Percentiles rank a stretch among this genome's conserved stretches.
These are phyloP conservation scores for Meta bourneti DNA, from an alignment of 2,888 invertebrate species.

Conservation along the genomic window DNA sequence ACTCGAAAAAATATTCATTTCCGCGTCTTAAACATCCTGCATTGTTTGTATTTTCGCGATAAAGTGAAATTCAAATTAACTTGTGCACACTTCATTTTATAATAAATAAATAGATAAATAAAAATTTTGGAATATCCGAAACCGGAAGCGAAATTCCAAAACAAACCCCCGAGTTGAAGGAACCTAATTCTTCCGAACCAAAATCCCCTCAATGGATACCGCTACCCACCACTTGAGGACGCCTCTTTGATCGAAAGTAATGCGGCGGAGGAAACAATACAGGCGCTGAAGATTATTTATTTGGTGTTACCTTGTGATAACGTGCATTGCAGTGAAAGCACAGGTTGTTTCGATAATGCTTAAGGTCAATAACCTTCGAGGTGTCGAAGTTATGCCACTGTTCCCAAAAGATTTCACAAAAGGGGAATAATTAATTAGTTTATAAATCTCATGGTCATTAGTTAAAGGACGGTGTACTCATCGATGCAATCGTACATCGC, in stretches of 20 bases:
- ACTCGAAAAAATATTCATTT: background rate
- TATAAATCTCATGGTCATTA: background rate
- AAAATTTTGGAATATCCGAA: background rate
- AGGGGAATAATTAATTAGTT: background rate
- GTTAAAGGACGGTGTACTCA: background rate
- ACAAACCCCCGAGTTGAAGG: background rate
- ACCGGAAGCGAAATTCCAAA: background rate
- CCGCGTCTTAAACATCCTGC: background rate
- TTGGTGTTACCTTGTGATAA: background rate
- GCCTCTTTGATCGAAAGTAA: background rate
- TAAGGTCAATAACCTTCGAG: background rate
- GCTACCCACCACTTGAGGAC: background rate
- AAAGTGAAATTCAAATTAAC: background rate
- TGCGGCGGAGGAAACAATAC: background rate
- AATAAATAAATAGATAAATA: background rate
- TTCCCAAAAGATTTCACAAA: background rate
- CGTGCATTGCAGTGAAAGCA: background rate
- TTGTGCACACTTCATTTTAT: background rate
- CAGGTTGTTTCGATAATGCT: background rate
- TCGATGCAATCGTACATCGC: background rate
- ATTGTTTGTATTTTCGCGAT: background rate
- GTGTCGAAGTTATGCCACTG: background rate
- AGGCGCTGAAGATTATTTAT: background rate
- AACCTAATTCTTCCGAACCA: slow-evolving; percentile 1
- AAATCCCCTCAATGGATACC: slow-evolving; percentile 9